phyloP scores from a whole-genome alignment of 2,888 invertebrate species.

The Sthenelais limicola region DNA sequence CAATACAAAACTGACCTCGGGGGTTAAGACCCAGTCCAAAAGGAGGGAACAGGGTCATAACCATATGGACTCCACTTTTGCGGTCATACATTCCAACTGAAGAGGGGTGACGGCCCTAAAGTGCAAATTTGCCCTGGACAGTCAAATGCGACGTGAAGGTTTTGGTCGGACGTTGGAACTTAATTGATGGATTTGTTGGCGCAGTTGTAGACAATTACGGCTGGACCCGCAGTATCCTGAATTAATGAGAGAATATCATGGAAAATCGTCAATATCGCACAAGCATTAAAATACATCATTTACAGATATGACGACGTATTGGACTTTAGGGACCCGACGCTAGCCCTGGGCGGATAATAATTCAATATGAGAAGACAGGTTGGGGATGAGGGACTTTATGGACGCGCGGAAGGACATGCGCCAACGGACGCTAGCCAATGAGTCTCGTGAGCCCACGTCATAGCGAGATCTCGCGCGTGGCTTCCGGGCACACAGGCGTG shows the following conservation, averaged over 20 bases:
- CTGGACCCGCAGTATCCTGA: conserved; percentile 13
- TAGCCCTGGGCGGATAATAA: conserved; percentile 27
- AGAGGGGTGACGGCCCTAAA: conserved; percentile 13
- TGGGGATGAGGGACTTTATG: conserved; percentile 34
- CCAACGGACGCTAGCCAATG: background rate
- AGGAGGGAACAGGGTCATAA: too few relatives aligned
- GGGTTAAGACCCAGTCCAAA: too few relatives aligned
- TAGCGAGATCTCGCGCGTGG: background rate
- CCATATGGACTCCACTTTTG: conserved; percentile 25
- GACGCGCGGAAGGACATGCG: background rate
- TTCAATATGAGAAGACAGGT: conserved; percentile 28
- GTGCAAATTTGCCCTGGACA: conserved; percentile 27
- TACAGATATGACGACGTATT: conserved; percentile 40
- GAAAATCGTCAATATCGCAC: conserved; percentile 38
- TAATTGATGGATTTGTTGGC: conserved; percentile 33
- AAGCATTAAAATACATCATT: conserved; percentile 41
- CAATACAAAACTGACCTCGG: too few relatives aligned
- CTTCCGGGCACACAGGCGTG: conserved; percentile 27
- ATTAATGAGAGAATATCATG: conserved; percentile 38
- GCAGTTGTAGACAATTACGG: conserved; percentile 33
- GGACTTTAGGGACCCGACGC: conserved; percentile 21
- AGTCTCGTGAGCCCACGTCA: background rate
- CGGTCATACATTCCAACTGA: conserved; percentile 29
- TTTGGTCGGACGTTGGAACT: background rate
- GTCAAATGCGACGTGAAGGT: conserved; percentile 3